A percentile compares a stretch with the other conserved stretches of the same genome.
phyloP scores from a whole-genome alignment of 2,888 invertebrate species.

The Trichopoda pennipes region DNA sequence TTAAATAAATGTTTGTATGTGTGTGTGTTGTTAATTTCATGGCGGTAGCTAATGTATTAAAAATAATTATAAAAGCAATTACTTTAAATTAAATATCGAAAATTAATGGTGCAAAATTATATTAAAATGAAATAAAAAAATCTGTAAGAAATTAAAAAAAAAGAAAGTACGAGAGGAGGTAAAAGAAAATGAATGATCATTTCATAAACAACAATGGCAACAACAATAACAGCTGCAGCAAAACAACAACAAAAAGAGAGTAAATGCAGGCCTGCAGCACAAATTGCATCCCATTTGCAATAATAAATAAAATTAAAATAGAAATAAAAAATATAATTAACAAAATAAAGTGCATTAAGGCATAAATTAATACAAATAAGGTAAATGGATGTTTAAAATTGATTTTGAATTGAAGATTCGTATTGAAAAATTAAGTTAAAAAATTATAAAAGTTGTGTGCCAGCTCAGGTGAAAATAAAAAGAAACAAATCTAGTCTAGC shows the following conservation, averaged over 20 bases:
- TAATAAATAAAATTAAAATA: constrained; percentile 19
- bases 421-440: background rate
- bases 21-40: background rate
- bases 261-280: background rate
- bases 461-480: constrained; percentile 8
- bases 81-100: constrained; percentile 6
- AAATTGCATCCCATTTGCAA: background rate
- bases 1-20: constrained; percentile 1
- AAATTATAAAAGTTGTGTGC: constrained; percentile 26
- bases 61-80: constrained; percentile 21
- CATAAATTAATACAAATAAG: constrained; percentile 24
- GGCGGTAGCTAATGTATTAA: constrained; percentile 15
- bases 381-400: background rate
- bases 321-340: no score
- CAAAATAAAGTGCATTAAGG: constrained; percentile 31
- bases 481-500: no score
- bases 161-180: constrained; percentile 55
- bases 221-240: constrained; percentile 43
- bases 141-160: constrained; percentile 26
- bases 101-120: constrained; percentile 11
- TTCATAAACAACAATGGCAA: constrained; percentile 13
- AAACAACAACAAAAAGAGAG: background rate
- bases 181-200: constrained; percentile 54
- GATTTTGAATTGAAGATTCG: background rate
- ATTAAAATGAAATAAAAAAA: constrained; percentile 6